Conservation (phyloP, 1,140 invertebrate species). For the Nixonia krombeini region DNA sequence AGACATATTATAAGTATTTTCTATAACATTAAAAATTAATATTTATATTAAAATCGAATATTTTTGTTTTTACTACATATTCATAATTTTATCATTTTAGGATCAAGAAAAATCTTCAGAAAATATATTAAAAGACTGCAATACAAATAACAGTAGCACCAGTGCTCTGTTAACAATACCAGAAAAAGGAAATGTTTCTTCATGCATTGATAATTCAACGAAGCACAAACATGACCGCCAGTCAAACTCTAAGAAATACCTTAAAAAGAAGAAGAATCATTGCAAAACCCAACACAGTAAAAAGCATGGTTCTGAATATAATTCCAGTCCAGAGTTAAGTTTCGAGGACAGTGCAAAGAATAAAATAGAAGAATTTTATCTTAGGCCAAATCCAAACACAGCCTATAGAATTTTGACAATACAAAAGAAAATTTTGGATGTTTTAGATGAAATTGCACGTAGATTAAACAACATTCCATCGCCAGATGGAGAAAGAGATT, state of each 20-base stretch:
- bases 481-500: constrained; percentile 65
- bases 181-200: constrained; percentile 30
- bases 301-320: constrained; percentile 43
- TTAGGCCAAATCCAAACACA: constrained; percentile 51
- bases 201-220: constrained; percentile 21
- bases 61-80: no score
- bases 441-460: constrained; percentile 63
- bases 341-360: constrained; percentile 9
- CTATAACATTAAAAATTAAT: no score
- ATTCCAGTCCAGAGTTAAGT: constrained; percentile 54
- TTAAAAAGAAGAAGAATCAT: constrained; percentile 42
- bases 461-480: constrained; percentile 61
- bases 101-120: no score
- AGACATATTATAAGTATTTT: no score
- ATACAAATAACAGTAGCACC: constrained; percentile 29
- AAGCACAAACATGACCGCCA: constrained; percentile 17
- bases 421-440: constrained; percentile 59
- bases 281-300: constrained; percentile 33
- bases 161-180: constrained; percentile 48
- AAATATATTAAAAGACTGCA: no score
- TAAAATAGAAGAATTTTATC: constrained; percentile 17
- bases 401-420: constrained; percentile 58
- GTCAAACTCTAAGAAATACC: constrained; percentile 42
- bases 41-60: no score
- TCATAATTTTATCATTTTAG: no score